Conservation (phyloP, 2,797 vertebrate genomes). For the Tarsius wallacei region DNA sequence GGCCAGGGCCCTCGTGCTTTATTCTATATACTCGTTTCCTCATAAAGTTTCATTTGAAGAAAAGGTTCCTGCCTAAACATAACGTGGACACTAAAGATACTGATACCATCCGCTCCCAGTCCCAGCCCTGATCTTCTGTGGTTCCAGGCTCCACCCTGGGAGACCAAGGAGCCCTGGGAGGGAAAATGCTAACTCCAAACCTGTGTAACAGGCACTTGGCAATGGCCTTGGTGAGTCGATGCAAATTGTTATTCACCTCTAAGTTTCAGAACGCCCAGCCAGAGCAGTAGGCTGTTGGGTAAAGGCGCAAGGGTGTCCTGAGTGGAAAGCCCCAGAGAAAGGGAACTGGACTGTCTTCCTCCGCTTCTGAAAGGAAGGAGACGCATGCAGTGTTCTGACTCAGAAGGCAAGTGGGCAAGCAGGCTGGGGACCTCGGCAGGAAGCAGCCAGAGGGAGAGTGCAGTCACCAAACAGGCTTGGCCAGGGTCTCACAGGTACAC, state of each 20-base stretch:
- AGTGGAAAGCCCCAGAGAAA: not conserved
- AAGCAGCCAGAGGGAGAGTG: not conserved
- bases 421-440: not conserved
- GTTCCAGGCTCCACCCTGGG: not conserved
- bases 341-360: fast-evolving
- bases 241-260: not conserved
- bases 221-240: not conserved
- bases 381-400: not conserved
- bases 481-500: not conserved
- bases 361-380: not conserved
- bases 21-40: not conserved
- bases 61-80: not conserved
- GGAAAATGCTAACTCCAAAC: not conserved
- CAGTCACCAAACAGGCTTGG: not conserved
- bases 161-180: not conserved
- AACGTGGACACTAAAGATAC: not conserved
- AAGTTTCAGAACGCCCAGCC: not conserved
- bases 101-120: not conserved
- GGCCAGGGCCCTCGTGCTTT: not conserved
- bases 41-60: not conserved
- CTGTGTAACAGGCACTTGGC: not conserved
- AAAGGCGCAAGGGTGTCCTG: not conserved
- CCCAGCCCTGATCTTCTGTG: not conserved
- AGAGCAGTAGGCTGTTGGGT: fast-evolving
- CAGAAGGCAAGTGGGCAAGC: not conserved